Evolutionary conservation across 2,888 invertebrate genomes (phyloP).

Genomic region (Choristoneura rosaceana): DNA sequence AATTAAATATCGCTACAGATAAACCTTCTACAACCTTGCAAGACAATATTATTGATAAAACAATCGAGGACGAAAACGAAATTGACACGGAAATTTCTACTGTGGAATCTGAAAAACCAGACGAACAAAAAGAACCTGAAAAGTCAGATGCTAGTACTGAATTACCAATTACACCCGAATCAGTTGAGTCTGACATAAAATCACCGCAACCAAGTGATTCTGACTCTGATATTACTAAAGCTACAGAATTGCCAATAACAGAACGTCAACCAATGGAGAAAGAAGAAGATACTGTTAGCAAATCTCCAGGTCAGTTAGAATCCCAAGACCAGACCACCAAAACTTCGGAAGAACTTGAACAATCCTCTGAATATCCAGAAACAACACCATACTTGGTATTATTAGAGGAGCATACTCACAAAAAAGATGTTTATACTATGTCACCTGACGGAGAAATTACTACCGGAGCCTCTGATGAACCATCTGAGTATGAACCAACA

Average conservation of each 20-base stretch:
- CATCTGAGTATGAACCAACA: conserved; percentile 23
- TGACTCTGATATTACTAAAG: not conserved
- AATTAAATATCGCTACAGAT: not conserved
- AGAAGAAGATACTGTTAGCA: conserved; percentile 25
- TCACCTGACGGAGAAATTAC: conserved; percentile 22
- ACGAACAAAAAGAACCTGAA: conserved; percentile 25
- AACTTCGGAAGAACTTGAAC: conserved; percentile 16
- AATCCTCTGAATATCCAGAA: conserved; percentile 21
- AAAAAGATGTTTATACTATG: conserved; percentile 35
- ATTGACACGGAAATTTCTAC: conserved; percentile 25
- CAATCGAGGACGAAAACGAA: conserved; percentile 22
- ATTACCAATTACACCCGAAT: conserved; percentile 29
- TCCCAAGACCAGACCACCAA: conserved; percentile 23
- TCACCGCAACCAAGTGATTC: conserved; percentile 31
- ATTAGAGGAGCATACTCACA: conserved; percentile 39
- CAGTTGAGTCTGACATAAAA: conserved; percentile 30
- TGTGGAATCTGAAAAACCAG: conserved; percentile 2
- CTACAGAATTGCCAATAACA: conserved; percentile 33
- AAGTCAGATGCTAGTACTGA: conserved; percentile 25
- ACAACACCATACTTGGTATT: conserved; percentile 38
- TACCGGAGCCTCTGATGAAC: conserved; percentile 21
- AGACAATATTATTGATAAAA: conserved; percentile 1
- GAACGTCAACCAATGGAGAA: conserved; percentile 18
- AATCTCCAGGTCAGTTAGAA: conserved; percentile 28
- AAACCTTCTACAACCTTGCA: conserved; percentile 1